A percentile compares a stretch with the other conserved stretches of the same genome.
Evolutionary conservation across 2,797 vertebrate genomes (phyloP).

Genomic region (Mormyrus hasselquistii): DNA sequence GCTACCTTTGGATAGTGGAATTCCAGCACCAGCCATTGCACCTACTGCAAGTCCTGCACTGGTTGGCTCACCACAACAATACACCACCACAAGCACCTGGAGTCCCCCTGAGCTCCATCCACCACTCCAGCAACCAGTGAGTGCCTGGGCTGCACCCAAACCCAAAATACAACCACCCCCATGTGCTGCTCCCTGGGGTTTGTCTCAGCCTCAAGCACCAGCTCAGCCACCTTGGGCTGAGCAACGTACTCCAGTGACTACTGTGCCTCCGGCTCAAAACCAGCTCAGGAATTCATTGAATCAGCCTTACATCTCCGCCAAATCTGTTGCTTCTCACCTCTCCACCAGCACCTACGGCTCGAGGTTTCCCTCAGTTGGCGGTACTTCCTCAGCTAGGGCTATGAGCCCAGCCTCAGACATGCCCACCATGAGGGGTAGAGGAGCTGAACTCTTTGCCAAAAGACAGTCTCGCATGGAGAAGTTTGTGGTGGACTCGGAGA

Average conservation of each 20-base stretch:
- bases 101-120: constrained; percentile 43
- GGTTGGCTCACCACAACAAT: constrained; percentile 22
- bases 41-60: constrained; percentile 36
- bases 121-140: constrained; percentile 43
- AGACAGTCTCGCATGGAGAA: constrained; percentile 94
- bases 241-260: constrained; percentile 63
- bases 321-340: constrained; percentile 54
- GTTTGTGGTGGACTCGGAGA: constrained; percentile 81
- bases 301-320: constrained; percentile 40
- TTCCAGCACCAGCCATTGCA: constrained; percentile 44
- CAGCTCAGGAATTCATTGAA: constrained; percentile 48
- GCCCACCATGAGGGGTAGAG: constrained; percentile 74
- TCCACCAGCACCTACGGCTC: constrained; percentile 50
- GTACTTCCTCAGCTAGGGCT: constrained; percentile 42
- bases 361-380: constrained; percentile 50
- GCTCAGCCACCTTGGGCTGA: constrained; percentile 53
- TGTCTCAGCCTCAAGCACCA: constrained; percentile 44
- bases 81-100: not conserved
- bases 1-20: constrained; percentile 52
- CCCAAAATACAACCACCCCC: constrained; percentile 47
- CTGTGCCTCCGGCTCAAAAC: constrained; percentile 46
- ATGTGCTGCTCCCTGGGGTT: constrained; percentile 41
- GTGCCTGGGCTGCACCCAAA: constrained; percentile 48
- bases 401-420: constrained; percentile 59
- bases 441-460: constrained; percentile 83